Evolutionary conservation across 2,888 invertebrate genomes (phyloP).

Genomic region (Eupsilia transversa): DNA sequence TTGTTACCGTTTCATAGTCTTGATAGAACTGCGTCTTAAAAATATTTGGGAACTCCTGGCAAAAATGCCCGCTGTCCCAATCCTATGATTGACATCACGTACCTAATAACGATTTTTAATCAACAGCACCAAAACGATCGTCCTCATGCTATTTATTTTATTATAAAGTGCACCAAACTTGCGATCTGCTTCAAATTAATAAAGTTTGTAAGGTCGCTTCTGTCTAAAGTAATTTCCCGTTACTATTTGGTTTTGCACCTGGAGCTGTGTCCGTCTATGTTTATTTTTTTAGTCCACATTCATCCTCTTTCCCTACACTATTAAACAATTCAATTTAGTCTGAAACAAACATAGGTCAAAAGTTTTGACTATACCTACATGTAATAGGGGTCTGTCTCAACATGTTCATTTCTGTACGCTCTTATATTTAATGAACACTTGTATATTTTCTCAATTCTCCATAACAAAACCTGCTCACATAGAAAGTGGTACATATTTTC

Average conservation of each 20-base stretch:
- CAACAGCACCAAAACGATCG: not conserved
- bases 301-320: not conserved
- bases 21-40: too few relatives aligned
- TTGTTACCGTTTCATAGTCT: too few relatives aligned
- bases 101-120: not conserved
- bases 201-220: constrained; percentile 4
- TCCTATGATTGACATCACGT: not conserved
- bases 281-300: not conserved
- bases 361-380: too few relatives aligned
- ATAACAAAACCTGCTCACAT: not conserved
- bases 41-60: too few relatives aligned
- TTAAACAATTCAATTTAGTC: not conserved
- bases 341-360: not conserved
- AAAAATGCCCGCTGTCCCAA: too few relatives aligned
- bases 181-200: constrained; percentile 20
- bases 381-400: not conserved
- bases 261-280: not conserved
- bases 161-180: constrained; percentile 6
- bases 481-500: not conserved
- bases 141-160: constrained; percentile 11
- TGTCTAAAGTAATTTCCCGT: not conserved
- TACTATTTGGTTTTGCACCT: not conserved
- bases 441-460: not conserved
- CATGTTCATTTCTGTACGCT: not conserved
- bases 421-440: not conserved